Evolutionary conservation across 2,113 vertebrate species (phyloP).

Genomic region (Pagrus major): DNA sequence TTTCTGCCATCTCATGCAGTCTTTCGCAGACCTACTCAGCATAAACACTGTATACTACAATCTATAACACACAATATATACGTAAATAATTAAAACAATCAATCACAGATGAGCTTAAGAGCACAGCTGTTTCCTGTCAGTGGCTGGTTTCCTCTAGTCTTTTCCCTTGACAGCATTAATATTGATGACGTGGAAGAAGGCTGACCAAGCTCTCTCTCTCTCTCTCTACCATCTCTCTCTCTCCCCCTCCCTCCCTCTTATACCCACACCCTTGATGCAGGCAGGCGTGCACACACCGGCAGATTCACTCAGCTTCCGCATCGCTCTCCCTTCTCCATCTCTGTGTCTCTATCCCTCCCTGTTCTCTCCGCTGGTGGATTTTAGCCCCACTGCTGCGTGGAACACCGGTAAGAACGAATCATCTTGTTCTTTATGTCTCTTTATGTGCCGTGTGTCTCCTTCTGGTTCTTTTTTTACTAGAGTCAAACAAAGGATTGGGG

Average conservation of each 20-base stretch:
- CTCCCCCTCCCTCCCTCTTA: constrained; percentile 75
- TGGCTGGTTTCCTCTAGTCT: constrained; percentile 32
- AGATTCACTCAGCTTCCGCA: constrained; percentile 71
- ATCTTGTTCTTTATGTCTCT: constrained; percentile 29
- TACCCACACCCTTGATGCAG: constrained; percentile 78
- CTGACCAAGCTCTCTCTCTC: constrained; percentile 72
- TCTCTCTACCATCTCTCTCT: constrained; percentile 44
- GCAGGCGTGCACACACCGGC: constrained; percentile 73
- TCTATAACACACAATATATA: not conserved
- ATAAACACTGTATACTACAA: constrained; percentile 24
- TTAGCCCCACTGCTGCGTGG: constrained; percentile 64
- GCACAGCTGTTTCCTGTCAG: constrained; percentile 55
- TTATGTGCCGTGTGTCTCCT: constrained; percentile 12
- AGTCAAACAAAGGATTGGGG: constrained; percentile 79
- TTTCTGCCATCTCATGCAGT: not conserved
- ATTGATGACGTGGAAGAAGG: constrained; percentile 67
- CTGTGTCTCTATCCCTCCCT: constrained; percentile 43
- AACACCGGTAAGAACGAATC: constrained; percentile 72
- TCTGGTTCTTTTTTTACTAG: constrained; percentile 24
- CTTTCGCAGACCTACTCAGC: constrained; percentile 24
- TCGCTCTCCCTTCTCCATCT: constrained; percentile 66
- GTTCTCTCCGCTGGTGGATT: constrained; percentile 62
- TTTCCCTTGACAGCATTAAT: constrained; percentile 65
- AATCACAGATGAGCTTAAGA: constrained; percentile 24
- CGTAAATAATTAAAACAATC: constrained; percentile 42